Base-by-base conservation (phyloP, 2,113 vertebrate genomes). In the Onychostoma macrolepis region DNA sequence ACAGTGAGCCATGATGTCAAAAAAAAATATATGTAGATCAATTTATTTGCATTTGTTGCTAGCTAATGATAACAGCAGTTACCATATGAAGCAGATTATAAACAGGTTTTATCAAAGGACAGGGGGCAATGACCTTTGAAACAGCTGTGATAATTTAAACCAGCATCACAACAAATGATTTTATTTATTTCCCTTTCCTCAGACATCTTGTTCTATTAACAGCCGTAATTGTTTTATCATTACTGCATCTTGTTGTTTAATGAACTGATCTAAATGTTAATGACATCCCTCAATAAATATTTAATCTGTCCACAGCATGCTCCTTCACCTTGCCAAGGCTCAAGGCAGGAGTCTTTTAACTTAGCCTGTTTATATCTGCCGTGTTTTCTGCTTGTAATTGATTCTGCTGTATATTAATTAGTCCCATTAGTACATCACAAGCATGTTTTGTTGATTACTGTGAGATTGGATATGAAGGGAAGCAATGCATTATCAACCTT, bases 241-340 rank as follows among this genome's bases (percentile, higher is more conserved):
- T 88, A 91, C 88, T 91, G 90, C 89, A 92, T 93, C 91, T 89
- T 91, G 92, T 94, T 94, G 95, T 92, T 94, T 94, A 95, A 94
- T 95, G 92, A 94, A 91, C 93, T 93, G 94, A 94, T 94, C 92
- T 94, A 94, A 94, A 94, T 93, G 93, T 93, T 94, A 94, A 95
- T 93, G 92, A 93, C 93, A 93, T 86, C 89, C 88, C 89, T 92
- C 90, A 89, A 95, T 94, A 94, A 94, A 95, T 95, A 94, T 95
- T 95, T 94, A 93, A 95, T 94, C 86, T 91, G 89, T 90, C 80
- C 91, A 91, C 92, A 93, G 91, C 90, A 91, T 89, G 90, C 88
- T 91, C 90, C 75, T 80, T 94, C 93, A 93, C 92, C 92, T 94
- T 93, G 90, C 91, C 86, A 75, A 90, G 80, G 50, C 87, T 69